Conservation (phyloP, 2,797 vertebrate species). For the Poecilia gillii region DNA sequence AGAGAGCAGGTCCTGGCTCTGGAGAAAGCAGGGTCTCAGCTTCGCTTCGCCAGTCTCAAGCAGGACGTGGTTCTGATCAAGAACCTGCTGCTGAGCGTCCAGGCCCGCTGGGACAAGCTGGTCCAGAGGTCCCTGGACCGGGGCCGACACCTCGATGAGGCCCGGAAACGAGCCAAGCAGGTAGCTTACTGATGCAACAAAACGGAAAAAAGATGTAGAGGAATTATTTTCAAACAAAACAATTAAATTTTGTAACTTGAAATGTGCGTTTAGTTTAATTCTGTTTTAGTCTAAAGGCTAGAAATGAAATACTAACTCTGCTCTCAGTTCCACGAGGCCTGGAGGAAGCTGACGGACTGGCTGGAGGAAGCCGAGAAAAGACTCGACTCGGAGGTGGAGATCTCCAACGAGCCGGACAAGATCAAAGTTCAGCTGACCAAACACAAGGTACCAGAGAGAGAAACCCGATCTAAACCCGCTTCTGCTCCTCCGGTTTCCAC, state of each 20-base stretch:
- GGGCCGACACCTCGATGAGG: conserved; percentile 93
- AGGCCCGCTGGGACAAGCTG: conserved; percentile 98
- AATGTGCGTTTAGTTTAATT: neutral
- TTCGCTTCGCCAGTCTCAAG: conserved; percentile 97
- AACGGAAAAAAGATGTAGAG: neutral
- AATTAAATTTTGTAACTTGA: neutral
- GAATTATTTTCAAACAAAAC: neutral
- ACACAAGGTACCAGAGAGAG: conserved; percentile 87
- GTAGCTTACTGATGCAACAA: conserved; percentile 39
- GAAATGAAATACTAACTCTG: neutral
- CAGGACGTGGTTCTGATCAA: conserved; percentile 98
- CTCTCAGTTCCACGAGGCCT: conserved; percentile 95
- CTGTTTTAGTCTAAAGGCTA: neutral
- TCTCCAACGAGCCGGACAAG: conserved; percentile 98
- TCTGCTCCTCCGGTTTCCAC: fast-evolving
- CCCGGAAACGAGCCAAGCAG: conserved; percentile 97
- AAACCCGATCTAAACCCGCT: neutral
- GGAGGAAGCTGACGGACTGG: conserved; percentile 98
- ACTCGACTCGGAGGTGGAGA: conserved; percentile 96
- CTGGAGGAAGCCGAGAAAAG: conserved; percentile 95
- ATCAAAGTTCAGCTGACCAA: conserved; percentile 96
- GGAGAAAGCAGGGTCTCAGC: conserved; percentile 95
- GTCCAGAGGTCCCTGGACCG: conserved; percentile 96
- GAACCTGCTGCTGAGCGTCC: conserved; percentile 96
- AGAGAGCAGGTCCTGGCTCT: conserved; percentile 95